Base-by-base conservation (phyloP, 2,888 invertebrate species). In the Eudemis profundana region DNA sequence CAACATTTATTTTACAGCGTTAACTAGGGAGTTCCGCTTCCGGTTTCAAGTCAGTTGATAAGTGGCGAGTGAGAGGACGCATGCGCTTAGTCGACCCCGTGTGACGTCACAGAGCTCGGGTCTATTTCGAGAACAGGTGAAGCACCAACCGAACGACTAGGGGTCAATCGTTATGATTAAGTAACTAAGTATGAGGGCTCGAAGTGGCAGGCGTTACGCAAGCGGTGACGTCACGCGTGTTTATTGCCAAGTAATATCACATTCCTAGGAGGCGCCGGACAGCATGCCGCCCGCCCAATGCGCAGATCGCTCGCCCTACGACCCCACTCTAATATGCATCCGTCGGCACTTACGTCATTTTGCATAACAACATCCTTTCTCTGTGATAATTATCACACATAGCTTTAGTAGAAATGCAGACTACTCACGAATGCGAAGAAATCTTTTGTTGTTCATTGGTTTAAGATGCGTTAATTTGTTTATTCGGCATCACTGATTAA, bases 1-100 rank as follows among this genome's bases (percentile, higher is more conserved):
- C 7, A 8, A 33, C 33, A 8, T 33, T 33, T 33, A 2, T 33
- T 33, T 44, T 21, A 2, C 19, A 21, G 21, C n/a, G 15, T 19
- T n/a, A 49, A 49, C 23, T 10, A 21, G n/a, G 33, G 15, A 56
- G 33, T 42, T 50, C 50, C 33, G 46, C 14, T 57, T 21, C 57
- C 33, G 46, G 46, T 36, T 36, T 21, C 57, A 19, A 14, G 7
- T 46, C 21, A 17, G 19, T 44, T 19, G 27, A 40, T 57, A 19
- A 23, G 33, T 5, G 33, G 33, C 8, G 8, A 33, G 12, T 5
- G n/a, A n/a, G n/a, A 8, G 33, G 8, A 33, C 33, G 33, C 33
- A 33, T 33, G 33, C 33, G 33, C 33, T 10, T 8, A 10, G 8
- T 33, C 8, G 33, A 10, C 8, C 33, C 12, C 5, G 33, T 8